A percentile compares a stretch with the other conserved stretches of the same genome.
These are phyloP conservation scores for Eriocheir sinensis DNA, from an alignment of 1,140 invertebrate species.

Conservation along the genomic window DNA sequence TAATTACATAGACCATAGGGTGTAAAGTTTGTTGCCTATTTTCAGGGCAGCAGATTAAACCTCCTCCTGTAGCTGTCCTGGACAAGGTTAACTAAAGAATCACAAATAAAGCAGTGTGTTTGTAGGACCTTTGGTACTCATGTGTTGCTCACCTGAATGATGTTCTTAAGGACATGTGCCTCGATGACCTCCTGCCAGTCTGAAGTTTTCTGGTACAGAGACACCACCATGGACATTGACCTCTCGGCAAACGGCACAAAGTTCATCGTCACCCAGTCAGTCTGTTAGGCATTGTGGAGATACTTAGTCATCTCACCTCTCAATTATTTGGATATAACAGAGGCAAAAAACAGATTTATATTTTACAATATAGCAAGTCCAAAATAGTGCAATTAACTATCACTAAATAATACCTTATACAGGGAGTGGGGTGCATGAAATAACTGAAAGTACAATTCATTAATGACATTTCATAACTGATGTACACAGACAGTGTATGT, in stretches of 20 bases:
- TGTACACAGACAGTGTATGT: neutral
- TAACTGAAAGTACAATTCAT: slow-evolving; percentile 26
- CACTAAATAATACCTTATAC: slow-evolving; percentile 15
- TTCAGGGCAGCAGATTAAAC: too few relatives aligned
- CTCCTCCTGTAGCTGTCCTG: too few relatives aligned
- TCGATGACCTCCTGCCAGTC: slow-evolving; percentile 88
- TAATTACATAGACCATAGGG: too few relatives aligned
- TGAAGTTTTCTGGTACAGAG: slow-evolving; percentile 91
- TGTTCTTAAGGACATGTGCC: slow-evolving; percentile 88
- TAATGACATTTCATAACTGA: slow-evolving; percentile 5
- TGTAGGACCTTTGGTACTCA: neutral
- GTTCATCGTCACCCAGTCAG: slow-evolving; percentile 92
- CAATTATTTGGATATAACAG: neutral
- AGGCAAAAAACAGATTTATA: neutral
- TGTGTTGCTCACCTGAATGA: slow-evolving; percentile 85
- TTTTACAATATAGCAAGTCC: slow-evolving; percentile 16
- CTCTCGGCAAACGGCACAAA: slow-evolving; percentile 95
- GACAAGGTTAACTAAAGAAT: too few relatives aligned
- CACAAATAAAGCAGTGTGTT: too few relatives aligned
- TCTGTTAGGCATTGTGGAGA: slow-evolving; percentile 80
- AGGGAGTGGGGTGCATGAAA: slow-evolving; percentile 20
- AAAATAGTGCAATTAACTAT: neutral
- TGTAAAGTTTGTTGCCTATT: too few relatives aligned
- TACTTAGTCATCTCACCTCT: neutral
- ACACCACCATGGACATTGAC: slow-evolving; percentile 90